Evolutionary conservation across 2,888 invertebrate species (phyloP).

Genomic region (Latrodectus elegans): DNA sequence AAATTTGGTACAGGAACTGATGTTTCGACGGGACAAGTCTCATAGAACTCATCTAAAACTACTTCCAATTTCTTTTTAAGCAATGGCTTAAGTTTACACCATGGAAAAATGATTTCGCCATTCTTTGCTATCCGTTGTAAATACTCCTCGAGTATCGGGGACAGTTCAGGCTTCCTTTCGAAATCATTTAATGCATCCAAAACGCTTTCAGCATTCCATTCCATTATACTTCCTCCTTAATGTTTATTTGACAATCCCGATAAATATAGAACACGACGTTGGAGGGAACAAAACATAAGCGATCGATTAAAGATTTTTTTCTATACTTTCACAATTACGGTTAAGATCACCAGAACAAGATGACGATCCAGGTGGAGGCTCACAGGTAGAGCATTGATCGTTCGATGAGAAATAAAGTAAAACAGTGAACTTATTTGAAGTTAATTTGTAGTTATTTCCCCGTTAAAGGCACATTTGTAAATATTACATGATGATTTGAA

Average conservation of each 20-base stretch:
- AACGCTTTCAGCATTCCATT: constrained; percentile 53
- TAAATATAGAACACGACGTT: constrained; percentile 42
- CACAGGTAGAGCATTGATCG: too few relatives aligned
- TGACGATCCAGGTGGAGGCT: too few relatives aligned
- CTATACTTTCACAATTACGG: constrained; percentile 13
- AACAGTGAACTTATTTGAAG: too few relatives aligned
- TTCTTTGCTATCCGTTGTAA: constrained; percentile 92
- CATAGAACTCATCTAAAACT: constrained; percentile 58
- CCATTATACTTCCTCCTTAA: constrained; percentile 18
- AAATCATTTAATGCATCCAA: constrained; percentile 72
- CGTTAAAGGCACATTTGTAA: too few relatives aligned
- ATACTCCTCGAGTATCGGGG: constrained; percentile 91
- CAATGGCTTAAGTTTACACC: constrained; percentile 61
- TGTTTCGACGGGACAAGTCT: constrained; percentile 41
- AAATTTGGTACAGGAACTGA: constrained; percentile 50
- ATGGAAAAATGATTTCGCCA: constrained; percentile 85
- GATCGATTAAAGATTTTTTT: constrained; percentile 21
- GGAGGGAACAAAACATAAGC: constrained; percentile 29
- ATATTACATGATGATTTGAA: neutral
- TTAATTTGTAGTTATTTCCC: neutral
- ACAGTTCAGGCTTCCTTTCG: constrained; percentile 85
- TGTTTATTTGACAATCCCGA: neutral
- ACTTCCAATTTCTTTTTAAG: constrained; percentile 57
- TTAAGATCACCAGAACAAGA: constrained; percentile 9
- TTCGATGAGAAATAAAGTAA: too few relatives aligned